phyloP scores from a whole-genome alignment of 92 coral and sea anemone species.

The Ricordea florida region DNA sequence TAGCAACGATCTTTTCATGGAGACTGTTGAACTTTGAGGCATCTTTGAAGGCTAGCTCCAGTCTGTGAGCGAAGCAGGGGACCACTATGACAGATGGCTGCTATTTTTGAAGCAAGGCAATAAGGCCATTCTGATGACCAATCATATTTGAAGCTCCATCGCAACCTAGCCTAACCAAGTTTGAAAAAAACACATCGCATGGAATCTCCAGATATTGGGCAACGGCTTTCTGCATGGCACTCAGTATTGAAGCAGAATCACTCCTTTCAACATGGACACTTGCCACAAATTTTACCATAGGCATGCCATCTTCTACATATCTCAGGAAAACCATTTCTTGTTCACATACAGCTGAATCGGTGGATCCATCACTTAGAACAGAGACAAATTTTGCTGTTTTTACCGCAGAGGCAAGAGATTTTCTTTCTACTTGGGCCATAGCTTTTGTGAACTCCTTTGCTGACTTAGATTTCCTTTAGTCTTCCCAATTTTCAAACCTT shows the following conservation, averaged over 20 bases:
- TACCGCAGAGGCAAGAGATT: neutral
- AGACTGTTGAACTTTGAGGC: conserved; percentile 22
- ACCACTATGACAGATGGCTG: conserved; percentile 3
- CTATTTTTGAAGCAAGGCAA: neutral
- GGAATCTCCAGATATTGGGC: neutral
- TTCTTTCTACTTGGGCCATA: conserved; percentile 20
- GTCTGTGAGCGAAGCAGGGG: conserved; percentile 45
- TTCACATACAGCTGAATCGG: conserved; percentile 42
- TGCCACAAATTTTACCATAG: conserved; percentile 31
- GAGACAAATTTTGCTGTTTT: conserved; percentile 12
- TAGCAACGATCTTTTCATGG: conserved; percentile 35
- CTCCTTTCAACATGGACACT: conserved; percentile 18
- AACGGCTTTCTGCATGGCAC: conserved; percentile 22
- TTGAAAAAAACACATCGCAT: conserved; percentile 6
- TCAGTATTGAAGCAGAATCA: conserved; percentile 11
- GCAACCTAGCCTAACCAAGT: conserved; percentile 23
- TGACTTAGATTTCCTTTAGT: conserved; percentile 4
- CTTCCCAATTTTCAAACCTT: conserved; percentile 22
- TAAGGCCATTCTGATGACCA: conserved; percentile 5
- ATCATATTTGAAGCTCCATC: conserved; percentile 23
- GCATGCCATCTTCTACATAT: conserved; percentile 30
- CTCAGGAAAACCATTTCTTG: conserved; percentile 39
- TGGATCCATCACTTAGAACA: conserved; percentile 39
- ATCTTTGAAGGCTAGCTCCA: conserved; percentile 56
- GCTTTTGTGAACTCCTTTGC: conserved; percentile 22